Evolutionary conservation across 2,888 invertebrate species (phyloP), one percentile per base, ranked within the genome.

Genomic region (Anoplius nigerrimus): DNA sequence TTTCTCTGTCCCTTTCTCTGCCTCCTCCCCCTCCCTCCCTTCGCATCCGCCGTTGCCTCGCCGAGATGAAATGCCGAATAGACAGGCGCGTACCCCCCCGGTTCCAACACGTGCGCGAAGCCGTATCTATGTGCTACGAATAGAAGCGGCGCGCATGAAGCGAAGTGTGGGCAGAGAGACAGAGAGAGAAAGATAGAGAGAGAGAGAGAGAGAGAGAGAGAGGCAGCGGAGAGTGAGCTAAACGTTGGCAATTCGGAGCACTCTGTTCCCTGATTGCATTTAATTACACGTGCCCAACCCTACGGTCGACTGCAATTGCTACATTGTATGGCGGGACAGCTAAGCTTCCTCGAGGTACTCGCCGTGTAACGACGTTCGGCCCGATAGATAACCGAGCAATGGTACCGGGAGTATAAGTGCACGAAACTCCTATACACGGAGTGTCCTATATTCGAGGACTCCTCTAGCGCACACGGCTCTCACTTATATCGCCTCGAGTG

Each of bases 181-280:
- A n/a, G n/a, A n/a, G n/a, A n/a, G n/a, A n/a, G n/a, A n/a, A n/a
- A n/a, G n/a, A n/a, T 72, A 62, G 74, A 68, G 80, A 65, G 78
- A 61, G 79, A 79, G 79, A n/a, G n/a, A 34, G 52, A 24, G 68
- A 51, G 34, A 65, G 45, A 6, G 66, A 64, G 62, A 65, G 62
- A 76, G 71, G 65, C 69, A 68, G 56, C 72, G 62, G 74, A 68
- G 80, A 65, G 78, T 62, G 79, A 79, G 79, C 80, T 84, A 84
- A 83, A 84, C 80, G 85, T 81, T 79, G 85, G 84, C 83, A 83
- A 86, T 86, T 85, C 84, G 80, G 80, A 84, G 82, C 82, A 85
- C 85, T 84, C 85, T 84, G 82, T 82, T 83, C 82, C 80, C 85
- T 86, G 87, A 87, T 88, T 87, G 88, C 87, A 87, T 87, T 88